Conservation (phyloP, 2,113 vertebrate species). For the Gorsachius goisagi region DNA sequence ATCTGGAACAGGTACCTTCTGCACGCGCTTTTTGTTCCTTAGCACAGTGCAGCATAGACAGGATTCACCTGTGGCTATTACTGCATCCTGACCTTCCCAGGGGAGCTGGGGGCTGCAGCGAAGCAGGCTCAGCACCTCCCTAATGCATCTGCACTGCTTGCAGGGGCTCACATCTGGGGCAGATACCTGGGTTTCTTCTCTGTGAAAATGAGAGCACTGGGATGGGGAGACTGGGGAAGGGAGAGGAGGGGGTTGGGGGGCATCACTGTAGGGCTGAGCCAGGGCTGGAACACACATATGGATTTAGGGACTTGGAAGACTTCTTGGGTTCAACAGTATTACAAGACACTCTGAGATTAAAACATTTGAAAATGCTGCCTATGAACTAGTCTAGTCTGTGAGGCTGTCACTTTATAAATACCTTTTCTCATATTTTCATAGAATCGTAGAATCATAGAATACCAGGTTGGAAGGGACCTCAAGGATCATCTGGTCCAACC, state of each 20-base stretch:
- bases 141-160: not conserved
- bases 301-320: not conserved
- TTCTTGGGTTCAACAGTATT: not conserved
- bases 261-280: not conserved
- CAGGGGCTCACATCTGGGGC: not conserved
- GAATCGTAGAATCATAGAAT: too few relatives aligned
- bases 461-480: too few relatives aligned
- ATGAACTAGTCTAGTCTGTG: not conserved
- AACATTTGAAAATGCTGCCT: not conserved
- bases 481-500: too few relatives aligned
- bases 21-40: not conserved
- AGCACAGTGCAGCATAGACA: accelerated
- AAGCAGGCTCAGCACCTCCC: not conserved
- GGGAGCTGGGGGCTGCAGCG: not conserved
- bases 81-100: not conserved
- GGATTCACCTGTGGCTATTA: not conserved
- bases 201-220: not conserved
- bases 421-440: not conserved
- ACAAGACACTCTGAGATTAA: not conserved
- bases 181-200: not conserved
- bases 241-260: accelerated
- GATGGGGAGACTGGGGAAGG: not conserved
- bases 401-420: not conserved
- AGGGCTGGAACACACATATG: not conserved
- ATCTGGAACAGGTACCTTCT: accelerated